Percentiles rank a stretch among this genome's conserved stretches.
These are phyloP conservation scores for Magallana angulata DNA, from an alignment of 1,140 invertebrate species.

Conservation along the genomic window DNA sequence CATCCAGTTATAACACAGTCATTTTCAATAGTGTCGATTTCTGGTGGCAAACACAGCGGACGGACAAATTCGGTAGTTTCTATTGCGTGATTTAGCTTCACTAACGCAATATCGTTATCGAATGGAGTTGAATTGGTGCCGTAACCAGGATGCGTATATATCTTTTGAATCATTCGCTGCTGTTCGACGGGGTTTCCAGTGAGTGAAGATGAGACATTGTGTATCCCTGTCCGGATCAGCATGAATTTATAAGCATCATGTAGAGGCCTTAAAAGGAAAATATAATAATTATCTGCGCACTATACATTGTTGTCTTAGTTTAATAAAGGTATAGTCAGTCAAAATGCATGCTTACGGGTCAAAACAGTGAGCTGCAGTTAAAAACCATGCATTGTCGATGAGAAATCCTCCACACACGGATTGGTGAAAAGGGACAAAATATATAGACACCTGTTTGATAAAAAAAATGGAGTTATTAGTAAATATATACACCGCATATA, in stretches of 20 bases:
- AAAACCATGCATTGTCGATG: slow-evolving; percentile 18
- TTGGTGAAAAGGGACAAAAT: slow-evolving; percentile 24
- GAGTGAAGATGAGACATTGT: not conserved
- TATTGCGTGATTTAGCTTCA: not conserved
- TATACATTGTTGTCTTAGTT: too few relatives aligned
- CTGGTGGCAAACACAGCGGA: not conserved
- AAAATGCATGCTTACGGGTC: not conserved
- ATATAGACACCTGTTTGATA: slow-evolving; percentile 5
- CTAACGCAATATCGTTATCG: slow-evolving; percentile 26
- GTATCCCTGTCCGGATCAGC: not conserved
- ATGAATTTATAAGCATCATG: not conserved
- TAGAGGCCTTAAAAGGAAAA: not conserved
- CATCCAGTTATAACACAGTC: slow-evolving; percentile 32
- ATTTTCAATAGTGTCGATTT: not conserved
- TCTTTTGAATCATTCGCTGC: not conserved
- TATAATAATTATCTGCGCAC: not conserved
- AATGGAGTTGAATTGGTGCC: slow-evolving; percentile 1
- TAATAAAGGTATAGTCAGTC: not conserved
- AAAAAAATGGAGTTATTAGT: not conserved
- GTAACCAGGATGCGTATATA: not conserved
- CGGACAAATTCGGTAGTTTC: slow-evolving; percentile 5
- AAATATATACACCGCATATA: not conserved
- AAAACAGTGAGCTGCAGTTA: slow-evolving; percentile 37
- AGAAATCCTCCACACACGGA: slow-evolving; percentile 1
- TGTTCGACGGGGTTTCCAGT: slow-evolving; percentile 4